A percentile compares a stretch with the other conserved stretches of the same genome.
These are phyloP conservation scores for Xiphorhynchus elegans DNA, from an alignment of 2,113 vertebrate species.

Conservation along the genomic window DNA sequence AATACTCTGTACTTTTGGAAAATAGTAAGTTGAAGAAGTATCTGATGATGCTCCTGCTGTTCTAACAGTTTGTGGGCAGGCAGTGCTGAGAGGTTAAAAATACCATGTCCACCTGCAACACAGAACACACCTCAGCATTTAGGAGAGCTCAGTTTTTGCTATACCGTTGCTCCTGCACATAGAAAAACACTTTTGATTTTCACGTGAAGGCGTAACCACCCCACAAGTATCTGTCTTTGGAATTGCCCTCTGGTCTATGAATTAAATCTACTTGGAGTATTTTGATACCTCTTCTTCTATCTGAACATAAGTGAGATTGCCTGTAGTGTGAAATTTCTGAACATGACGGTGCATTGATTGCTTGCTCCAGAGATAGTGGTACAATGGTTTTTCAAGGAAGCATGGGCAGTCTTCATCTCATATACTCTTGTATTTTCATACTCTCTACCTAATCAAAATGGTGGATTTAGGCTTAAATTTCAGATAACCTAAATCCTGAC, in stretches of 20 bases:
- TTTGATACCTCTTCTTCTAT: not conserved
- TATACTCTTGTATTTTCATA: not conserved
- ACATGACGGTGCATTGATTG: not conserved
- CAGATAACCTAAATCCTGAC: not conserved
- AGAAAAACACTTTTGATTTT: not conserved
- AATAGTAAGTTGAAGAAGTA: not conserved
- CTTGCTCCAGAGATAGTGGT: not conserved
- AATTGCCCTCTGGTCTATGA: not conserved
- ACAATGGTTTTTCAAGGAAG: not conserved
- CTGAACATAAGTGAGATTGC: not conserved
- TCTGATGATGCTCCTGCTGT: not conserved
- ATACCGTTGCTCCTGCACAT: not conserved
- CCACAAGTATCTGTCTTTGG: not conserved
- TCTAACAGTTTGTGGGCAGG: not conserved
- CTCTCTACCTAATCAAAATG: not conserved
- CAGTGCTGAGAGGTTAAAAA: not conserved
- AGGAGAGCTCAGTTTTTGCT: not conserved
- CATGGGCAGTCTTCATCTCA: not conserved
- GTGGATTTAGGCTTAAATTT: not conserved
- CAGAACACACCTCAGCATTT: not conserved
- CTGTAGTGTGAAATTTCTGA: not conserved
- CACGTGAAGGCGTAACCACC: not conserved
- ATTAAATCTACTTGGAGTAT: not conserved
- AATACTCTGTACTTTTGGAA: not conserved
- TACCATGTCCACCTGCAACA: not conserved